phyloP scores from a whole-genome alignment of 2,888 invertebrate species.

The Drosophila algonquin region DNA sequence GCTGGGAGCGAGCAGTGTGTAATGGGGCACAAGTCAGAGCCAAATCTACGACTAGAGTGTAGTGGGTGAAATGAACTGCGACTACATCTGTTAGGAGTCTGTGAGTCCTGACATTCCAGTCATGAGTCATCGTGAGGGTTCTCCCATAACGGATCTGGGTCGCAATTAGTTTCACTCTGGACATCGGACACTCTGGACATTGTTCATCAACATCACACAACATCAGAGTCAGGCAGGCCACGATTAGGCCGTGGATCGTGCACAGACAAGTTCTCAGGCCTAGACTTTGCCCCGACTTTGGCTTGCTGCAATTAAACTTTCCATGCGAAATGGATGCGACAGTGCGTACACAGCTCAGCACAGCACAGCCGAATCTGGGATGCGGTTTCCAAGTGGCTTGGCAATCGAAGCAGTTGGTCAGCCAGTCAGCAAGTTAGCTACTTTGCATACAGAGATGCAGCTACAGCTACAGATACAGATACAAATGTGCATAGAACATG shows the following conservation, averaged over 20 bases:
- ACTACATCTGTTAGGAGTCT: conserved; percentile 6
- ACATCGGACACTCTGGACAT: not conserved
- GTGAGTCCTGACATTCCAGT: conserved; percentile 19
- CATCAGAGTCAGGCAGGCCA: too few species aligned
- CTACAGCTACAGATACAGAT: conserved; percentile 13
- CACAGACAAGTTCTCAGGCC: conserved; percentile 37
- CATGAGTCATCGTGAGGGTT: conserved; percentile 57
- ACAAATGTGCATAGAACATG: conserved; percentile 58
- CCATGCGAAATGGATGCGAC: conserved; percentile 55
- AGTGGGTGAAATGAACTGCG: not conserved
- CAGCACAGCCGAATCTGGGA: conserved; percentile 34
- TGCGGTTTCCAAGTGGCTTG: conserved; percentile 71
- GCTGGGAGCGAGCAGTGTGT: conserved; percentile 14
- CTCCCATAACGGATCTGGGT: conserved; percentile 52
- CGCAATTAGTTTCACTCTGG: conserved; percentile 49
- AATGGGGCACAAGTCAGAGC: conserved; percentile 2
- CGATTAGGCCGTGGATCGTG: conserved; percentile 16
- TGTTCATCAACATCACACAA: conserved; percentile 4
- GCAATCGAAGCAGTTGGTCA: conserved; percentile 50
- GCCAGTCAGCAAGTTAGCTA: conserved; percentile 1
- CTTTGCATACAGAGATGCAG: conserved; percentile 32
- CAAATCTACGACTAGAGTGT: not conserved
- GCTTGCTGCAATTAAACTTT: conserved; percentile 54
- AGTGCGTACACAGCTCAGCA: conserved; percentile 50
- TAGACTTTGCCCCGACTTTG: conserved; percentile 24